These are phyloP conservation scores for Heliconius erato DNA, from an alignment of 2,888 invertebrate genomes.

Conservation along the genomic window DNA sequence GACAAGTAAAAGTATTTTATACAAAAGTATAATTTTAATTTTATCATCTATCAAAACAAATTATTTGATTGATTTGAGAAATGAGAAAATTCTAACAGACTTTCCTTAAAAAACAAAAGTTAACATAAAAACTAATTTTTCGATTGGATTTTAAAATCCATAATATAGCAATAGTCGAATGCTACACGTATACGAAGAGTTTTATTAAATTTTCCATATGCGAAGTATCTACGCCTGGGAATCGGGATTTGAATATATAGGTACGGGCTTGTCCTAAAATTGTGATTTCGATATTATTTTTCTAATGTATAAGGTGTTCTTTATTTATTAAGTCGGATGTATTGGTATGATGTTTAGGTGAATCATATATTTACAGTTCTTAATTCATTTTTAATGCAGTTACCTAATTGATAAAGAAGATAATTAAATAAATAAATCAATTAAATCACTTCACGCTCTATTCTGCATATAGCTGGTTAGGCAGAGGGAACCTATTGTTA, in stretches of 20 bases:
- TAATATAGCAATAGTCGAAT: slow-evolving; percentile 60
- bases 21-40: too few species aligned
- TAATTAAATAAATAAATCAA: too few species aligned
- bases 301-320: slow-evolving; percentile 36
- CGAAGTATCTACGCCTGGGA: slow-evolving; percentile 66
- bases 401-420: too few species aligned
- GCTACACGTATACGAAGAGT: slow-evolving; percentile 63
- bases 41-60: too few species aligned
- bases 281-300: slow-evolving; percentile 46
- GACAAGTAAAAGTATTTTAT: too few species aligned
- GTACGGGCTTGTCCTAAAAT: slow-evolving; percentile 53
- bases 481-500: too few species aligned
- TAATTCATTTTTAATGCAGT: too few species aligned
- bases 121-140: background rate
- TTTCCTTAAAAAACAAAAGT: background rate
- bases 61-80: too few species aligned
- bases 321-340: background rate
- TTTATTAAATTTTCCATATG: slow-evolving; percentile 78
- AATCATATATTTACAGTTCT: too few species aligned
- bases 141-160: slow-evolving; percentile 38
- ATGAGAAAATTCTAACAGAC: background rate
- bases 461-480: too few species aligned
- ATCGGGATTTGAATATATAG: slow-evolving; percentile 72
- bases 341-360: background rate
- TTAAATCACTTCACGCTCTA: too few species aligned